Evolutionary conservation across 1,140 invertebrate genomes (phyloP).

Genomic region (Parasteatoda tepidariorum): DNA sequence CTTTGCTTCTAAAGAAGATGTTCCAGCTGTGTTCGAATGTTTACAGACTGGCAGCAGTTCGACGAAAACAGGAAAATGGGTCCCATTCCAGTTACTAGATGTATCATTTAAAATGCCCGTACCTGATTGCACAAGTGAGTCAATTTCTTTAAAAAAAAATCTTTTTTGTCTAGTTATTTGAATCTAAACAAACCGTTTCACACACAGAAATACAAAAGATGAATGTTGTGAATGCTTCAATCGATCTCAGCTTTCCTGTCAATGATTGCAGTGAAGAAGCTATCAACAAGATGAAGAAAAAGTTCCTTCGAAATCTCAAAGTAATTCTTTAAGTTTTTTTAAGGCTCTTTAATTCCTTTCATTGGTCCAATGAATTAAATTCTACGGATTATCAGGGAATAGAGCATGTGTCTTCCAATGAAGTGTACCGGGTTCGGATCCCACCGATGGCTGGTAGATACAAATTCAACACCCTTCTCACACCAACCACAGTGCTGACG

Average conservation of each 20-base stretch:
- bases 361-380: no score
- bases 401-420: no score
- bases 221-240: not conserved
- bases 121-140: slow-evolving; percentile 62
- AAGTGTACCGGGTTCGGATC: no score
- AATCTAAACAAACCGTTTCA: no score
- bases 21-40: slow-evolving; percentile 7
- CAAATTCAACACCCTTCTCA: no score
- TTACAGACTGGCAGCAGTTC: not conserved
- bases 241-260: not conserved
- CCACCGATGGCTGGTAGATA: no score
- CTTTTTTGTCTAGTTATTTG: not conserved
- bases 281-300: not conserved
- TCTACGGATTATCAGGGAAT: no score
- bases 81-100: not conserved
- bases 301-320: slow-evolving; percentile 3
- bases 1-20: not conserved
- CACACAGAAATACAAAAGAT: slow-evolving; percentile 13
- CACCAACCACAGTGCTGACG: no score
- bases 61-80: not conserved
- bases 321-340: slow-evolving; percentile 1
- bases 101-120: slow-evolving; percentile 22
- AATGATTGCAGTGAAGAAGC: slow-evolving; percentile 4
- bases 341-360: not conserved
- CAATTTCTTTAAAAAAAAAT: not conserved